Evolutionary conservation across 2,113 vertebrate genomes (phyloP).

Genomic region (Chaetops frenatus): DNA sequence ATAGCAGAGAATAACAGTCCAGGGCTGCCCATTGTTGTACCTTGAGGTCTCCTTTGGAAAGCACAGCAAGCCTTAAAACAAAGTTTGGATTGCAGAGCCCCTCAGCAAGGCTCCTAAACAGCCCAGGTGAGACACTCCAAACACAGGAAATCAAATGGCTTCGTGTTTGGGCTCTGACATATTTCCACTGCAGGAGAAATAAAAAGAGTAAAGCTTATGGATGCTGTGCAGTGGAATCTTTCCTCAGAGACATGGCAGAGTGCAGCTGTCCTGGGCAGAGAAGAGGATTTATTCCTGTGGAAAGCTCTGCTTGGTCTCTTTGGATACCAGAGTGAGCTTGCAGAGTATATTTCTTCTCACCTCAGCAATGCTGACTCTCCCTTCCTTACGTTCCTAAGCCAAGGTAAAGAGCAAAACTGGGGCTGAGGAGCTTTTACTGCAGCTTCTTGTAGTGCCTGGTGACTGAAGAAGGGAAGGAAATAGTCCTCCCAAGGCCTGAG

Average conservation of each 20-base stretch:
- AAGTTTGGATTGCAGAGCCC: neutral
- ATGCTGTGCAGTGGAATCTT: neutral
- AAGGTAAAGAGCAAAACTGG: neutral
- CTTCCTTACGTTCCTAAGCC: neutral
- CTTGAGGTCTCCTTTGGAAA: neutral
- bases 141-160: neutral
- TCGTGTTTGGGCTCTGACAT: neutral
- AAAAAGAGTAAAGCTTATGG: neutral
- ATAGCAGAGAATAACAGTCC: neutral
- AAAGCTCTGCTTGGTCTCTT: neutral
- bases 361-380: neutral
- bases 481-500: neutral
- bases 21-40: neutral
- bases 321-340: neutral
- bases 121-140: neutral
- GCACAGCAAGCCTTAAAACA: neutral
- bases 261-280: neutral
- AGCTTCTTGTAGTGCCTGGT: neutral
- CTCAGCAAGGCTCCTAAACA: neutral
- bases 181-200: neutral
- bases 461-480: neutral
- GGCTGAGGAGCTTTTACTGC: neutral
- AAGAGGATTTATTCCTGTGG: neutral
- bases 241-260: neutral
- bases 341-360: neutral